These are phyloP conservation scores for Danio aesculapii DNA, from an alignment of 2,797 vertebrate species.

Conservation along the genomic window DNA sequence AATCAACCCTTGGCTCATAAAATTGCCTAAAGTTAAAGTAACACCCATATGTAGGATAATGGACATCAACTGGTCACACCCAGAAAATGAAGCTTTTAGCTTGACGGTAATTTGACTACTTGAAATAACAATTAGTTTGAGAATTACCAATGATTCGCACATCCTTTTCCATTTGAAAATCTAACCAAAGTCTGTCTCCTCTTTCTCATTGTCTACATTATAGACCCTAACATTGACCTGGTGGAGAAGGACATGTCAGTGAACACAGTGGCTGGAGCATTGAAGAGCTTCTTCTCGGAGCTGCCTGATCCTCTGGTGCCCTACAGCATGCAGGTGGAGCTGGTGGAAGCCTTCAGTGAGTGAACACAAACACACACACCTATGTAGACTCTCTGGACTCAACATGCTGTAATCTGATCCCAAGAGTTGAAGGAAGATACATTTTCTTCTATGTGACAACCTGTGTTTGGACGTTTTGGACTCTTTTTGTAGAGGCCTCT, in stretches of 20 bases:
- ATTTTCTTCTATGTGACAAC: too few relatives aligned
- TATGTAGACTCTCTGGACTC: background rate
- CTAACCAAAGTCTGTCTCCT: background rate
- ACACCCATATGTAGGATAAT: background rate
- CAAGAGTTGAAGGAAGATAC: background rate
- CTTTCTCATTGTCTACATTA: background rate
- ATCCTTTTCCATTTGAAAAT: background rate
- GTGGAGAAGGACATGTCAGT: slow-evolving; percentile 94
- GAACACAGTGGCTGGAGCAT: slow-evolving; percentile 92
- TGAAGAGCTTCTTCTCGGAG: slow-evolving; percentile 97
- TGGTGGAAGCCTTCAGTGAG: slow-evolving; percentile 96
- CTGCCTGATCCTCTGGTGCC: slow-evolving; percentile 93
- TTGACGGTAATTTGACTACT: background rate
- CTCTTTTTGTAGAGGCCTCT: too few relatives aligned
- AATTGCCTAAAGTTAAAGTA: background rate
- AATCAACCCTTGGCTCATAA: background rate
- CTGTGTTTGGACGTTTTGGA: too few relatives aligned
- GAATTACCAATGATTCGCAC: background rate
- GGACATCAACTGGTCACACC: background rate
- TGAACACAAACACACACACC: slow-evolving; percentile 44
- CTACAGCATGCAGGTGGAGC: slow-evolving; percentile 89
- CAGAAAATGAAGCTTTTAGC: background rate
- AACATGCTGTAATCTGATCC: background rate
- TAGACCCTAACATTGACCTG: slow-evolving; percentile 88
- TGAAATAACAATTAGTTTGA: background rate